Conservation (phyloP, 2,797 vertebrate species). For the Aphelocoma californica region DNA sequence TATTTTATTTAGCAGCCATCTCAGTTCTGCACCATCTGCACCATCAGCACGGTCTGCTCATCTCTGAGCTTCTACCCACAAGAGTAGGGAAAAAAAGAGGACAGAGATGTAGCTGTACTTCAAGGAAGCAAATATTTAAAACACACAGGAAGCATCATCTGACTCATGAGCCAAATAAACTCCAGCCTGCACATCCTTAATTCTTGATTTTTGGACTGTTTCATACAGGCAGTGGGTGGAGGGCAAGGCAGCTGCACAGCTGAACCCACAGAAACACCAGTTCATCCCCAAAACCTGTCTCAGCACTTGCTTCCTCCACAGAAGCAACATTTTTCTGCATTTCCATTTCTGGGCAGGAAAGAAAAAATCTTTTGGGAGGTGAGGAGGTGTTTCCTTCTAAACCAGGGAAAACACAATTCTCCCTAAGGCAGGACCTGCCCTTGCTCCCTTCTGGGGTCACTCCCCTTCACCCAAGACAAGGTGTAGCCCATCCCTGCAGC, state of each 20-base stretch:
- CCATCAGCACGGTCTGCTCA: neutral
- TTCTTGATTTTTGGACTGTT: constrained; percentile 1
- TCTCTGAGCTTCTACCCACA: neutral
- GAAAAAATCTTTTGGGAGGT: neutral
- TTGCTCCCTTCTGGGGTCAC: rapidly evolving
- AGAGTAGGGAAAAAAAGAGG: neutral
- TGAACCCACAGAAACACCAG: neutral
- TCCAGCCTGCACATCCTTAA: neutral
- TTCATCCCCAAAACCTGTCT: neutral
- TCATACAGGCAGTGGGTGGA: neutral
- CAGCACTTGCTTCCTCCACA: neutral
- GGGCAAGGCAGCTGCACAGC: neutral
- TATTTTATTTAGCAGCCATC: neutral
- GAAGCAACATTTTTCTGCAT: neutral
- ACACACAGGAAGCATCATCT: constrained; percentile 35
- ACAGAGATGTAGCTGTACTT: constrained; percentile 7
- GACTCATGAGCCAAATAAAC: constrained; percentile 50
- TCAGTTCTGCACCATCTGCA: neutral
- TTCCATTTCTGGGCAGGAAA: neutral
- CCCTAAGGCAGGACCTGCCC: neutral
- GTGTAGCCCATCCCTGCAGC: neutral
- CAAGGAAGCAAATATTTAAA: constrained; percentile 59
- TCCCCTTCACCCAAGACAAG: neutral
- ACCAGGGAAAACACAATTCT: neutral
- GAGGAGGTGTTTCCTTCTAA: neutral